phyloP scores from a whole-genome alignment of 2,888 invertebrate species.

The Hemithea aestivaria region DNA sequence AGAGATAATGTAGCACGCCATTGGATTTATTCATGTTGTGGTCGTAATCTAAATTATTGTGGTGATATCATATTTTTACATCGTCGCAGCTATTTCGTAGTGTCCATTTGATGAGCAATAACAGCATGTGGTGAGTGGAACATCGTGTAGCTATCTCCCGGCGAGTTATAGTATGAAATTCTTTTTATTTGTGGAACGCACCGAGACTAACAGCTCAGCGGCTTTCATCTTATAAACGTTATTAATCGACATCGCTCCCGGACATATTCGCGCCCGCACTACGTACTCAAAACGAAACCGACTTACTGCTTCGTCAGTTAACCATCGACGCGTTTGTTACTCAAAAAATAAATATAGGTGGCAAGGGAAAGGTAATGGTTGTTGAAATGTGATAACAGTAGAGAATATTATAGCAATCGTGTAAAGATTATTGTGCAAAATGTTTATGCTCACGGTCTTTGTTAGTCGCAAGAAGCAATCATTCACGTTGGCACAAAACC shows the following conservation, averaged over 20 bases:
- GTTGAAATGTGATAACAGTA: conserved; percentile 1
- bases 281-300: conserved; percentile 16
- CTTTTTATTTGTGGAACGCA: conserved; percentile 74
- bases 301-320: conserved; percentile 19
- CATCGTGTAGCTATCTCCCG: conserved; percentile 56
- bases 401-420: conserved; percentile 14
- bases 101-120: conserved; percentile 7
- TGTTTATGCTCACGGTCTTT: conserved; percentile 64
- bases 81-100: conserved; percentile 7
- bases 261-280: conserved; percentile 49
- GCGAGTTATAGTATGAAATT: conserved; percentile 67
- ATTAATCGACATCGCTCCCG: conserved; percentile 75
- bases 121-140: conserved; percentile 40
- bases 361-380: conserved; percentile 28
- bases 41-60: conserved; percentile 12
- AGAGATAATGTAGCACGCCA: conserved; percentile 8
- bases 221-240: conserved; percentile 77
- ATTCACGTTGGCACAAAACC: conserved; percentile 68
- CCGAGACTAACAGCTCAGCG: conserved; percentile 55
- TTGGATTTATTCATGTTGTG: conserved; percentile 13
- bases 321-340: conserved; percentile 31
- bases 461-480: conserved; percentile 65
- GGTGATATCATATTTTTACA: conserved; percentile 8
- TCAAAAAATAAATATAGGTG: neutral
- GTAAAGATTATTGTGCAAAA: conserved; percentile 52